Evolutionary conservation across 2,888 invertebrate species (phyloP).

Genomic region (Tetheella fluctuosa): DNA sequence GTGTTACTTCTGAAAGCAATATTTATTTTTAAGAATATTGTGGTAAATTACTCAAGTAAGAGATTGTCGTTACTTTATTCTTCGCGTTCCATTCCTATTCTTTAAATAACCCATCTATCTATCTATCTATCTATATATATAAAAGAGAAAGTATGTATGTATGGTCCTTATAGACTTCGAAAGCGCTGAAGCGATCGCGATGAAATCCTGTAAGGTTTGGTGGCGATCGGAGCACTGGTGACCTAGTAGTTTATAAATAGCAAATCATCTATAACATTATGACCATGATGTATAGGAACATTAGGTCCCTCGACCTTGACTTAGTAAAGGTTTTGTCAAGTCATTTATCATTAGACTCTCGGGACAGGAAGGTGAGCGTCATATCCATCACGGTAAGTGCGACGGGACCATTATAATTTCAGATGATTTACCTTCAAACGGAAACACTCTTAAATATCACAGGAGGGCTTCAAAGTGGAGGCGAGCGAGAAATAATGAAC

Average conservation of each 20-base stretch:
- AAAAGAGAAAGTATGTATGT: too few relatives aligned
- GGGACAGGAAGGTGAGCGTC: slow-evolving; percentile 43
- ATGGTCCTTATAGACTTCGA: too few relatives aligned
- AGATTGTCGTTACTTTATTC: background rate
- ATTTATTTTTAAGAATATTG: background rate
- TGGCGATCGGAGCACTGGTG: too few relatives aligned
- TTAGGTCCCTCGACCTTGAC: slow-evolving; percentile 38
- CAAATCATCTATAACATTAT: background rate
- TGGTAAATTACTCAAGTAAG: background rate
- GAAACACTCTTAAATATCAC: slow-evolving; percentile 35
- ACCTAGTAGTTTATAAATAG: too few relatives aligned
- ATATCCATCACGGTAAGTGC: slow-evolving; percentile 67
- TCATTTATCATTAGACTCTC: slow-evolving; percentile 60
- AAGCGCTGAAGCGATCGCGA: too few relatives aligned
- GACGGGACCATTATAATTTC: slow-evolving; percentile 58
- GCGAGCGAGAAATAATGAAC: slow-evolving; percentile 40
- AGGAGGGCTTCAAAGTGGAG: slow-evolving; percentile 27
- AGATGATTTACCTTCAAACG: slow-evolving; percentile 56
- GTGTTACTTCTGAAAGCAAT: slow-evolving; percentile 8
- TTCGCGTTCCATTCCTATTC: too few relatives aligned
- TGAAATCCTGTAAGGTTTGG: too few relatives aligned
- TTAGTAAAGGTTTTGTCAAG: slow-evolving; percentile 40
- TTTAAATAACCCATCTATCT: too few relatives aligned
- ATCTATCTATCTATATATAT: too few relatives aligned
- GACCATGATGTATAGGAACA: slow-evolving; percentile 15